Evolutionary conservation across 2,113 vertebrate genomes (phyloP).

Genomic region (Lota lota): DNA sequence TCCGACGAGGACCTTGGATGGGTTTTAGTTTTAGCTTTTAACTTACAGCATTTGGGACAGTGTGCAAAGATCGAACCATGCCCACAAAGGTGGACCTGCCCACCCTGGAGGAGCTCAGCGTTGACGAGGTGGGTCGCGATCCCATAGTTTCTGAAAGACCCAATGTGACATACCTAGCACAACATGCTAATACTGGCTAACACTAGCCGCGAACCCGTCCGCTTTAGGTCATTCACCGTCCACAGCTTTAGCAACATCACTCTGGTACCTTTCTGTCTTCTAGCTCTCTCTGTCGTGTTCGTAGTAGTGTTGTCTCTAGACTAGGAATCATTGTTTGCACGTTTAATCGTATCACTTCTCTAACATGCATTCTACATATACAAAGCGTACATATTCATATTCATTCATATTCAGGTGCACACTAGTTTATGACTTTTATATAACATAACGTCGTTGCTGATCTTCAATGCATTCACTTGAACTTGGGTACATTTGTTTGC

Average conservation of each 20-base stretch:
- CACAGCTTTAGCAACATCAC: background rate
- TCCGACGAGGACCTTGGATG: slow-evolving; percentile 59
- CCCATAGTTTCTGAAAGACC: no score
- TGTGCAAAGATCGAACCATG: slow-evolving; percentile 66
- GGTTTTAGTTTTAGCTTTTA: slow-evolving; percentile 17
- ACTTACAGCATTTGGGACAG: slow-evolving; percentile 11
- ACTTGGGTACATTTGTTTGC: no score
- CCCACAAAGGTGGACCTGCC: slow-evolving; percentile 77
- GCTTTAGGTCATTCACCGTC: background rate
- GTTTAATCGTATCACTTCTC: no score
- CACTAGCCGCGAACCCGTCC: background rate
- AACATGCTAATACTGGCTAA: slow-evolving; percentile 35
- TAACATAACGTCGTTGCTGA: no score
- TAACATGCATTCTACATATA: no score
- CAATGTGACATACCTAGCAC: background rate
- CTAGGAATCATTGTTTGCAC: no score
- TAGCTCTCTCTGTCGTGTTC: no score
- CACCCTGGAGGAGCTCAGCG: slow-evolving; percentile 80
- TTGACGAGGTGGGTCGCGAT: slow-evolving; percentile 81
- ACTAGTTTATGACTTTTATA: no score
- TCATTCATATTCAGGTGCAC: no score
- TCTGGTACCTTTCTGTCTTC: background rate
- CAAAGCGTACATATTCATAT: no score
- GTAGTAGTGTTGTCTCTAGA: no score
- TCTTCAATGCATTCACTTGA: no score